Evolutionary conservation across 2,797 vertebrate species (phyloP), one percentile per base, ranked within the genome.

Genomic region (Myripristis jacobus): DNA sequence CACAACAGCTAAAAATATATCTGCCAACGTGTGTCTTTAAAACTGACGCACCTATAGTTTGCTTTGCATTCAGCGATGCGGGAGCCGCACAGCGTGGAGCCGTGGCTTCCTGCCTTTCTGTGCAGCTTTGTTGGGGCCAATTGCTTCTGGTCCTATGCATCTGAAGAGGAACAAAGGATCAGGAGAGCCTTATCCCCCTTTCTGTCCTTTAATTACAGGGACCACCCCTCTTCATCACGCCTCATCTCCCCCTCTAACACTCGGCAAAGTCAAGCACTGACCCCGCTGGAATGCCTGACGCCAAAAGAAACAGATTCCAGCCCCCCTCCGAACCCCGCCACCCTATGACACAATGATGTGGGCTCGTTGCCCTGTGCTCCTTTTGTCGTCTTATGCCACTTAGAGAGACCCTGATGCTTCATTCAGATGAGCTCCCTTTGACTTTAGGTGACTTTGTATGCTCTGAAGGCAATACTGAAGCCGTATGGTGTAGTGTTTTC

Each of bases 141-240:
- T 91, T 87, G 80, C 88, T 91, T 92, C 87, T 82, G 87, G 79
- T 89, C 81, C 79, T 75, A 56, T 87, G 91, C 86, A 77, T 88
- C 84, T 87, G 83, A 91, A 92, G 85, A 86, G 87, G 83, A 90
- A 92, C 87, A 92, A 91, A 90, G 83, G 81, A 89, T 89, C 84
- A 88, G 77, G 66, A 73, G 76, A 75, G 82, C 83, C 83, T 91
- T 89, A 72, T 83, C 70, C 44, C 73, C 80, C 67, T 88, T 88
- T 91, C 77, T 89, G 62, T 79, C 50, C 75, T 89, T 87, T 90
- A 86, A 89, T 91, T 91, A 88, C 73, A 81, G 74, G 24, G 77
- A 90, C 85, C 85, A 68, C 88, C 90, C 85, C 79, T 87, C 79
- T 92, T 84, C 87, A 76, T 90, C 82, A 91, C 47, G 83, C 87